Conservation (phyloP, 2,797 vertebrate genomes). For the Eulemur mongoz region DNA sequence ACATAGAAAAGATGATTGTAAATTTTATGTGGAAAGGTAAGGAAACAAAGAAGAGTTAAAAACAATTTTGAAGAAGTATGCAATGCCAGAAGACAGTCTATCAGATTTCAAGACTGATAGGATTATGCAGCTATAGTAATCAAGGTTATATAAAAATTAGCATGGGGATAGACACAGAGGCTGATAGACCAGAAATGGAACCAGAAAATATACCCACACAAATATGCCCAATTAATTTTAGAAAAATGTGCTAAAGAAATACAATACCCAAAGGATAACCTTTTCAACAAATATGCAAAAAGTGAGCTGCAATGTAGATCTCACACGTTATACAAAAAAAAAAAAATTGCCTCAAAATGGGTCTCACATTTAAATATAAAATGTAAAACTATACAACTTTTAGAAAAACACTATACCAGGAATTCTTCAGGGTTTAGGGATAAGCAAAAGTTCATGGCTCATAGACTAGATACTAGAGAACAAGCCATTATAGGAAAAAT, state of each 20-base stretch:
- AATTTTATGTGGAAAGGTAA: background rate
- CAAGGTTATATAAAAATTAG: background rate
- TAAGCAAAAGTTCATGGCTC: background rate
- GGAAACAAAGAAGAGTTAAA: background rate
- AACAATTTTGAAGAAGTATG: background rate
- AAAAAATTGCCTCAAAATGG: background rate
- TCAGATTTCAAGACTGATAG: background rate
- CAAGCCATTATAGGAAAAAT: background rate
- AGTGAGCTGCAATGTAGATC: background rate
- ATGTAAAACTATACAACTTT: background rate
- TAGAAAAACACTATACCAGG: background rate
- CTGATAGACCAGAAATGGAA: background rate
- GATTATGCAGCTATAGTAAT: background rate
- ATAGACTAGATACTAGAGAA: background rate
- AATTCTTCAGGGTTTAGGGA: background rate
- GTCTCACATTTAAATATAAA: background rate
- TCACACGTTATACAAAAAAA: background rate
- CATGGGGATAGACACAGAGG: background rate
- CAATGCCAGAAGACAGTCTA: background rate
- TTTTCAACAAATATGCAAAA: background rate
- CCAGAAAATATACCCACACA: background rate
- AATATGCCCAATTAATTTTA: background rate
- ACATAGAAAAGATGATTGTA: background rate
- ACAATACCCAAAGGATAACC: background rate
- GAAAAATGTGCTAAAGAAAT: background rate